Base-by-base conservation (phyloP, 2,888 invertebrate species). In the Cryptocheilus praepositus region DNA sequence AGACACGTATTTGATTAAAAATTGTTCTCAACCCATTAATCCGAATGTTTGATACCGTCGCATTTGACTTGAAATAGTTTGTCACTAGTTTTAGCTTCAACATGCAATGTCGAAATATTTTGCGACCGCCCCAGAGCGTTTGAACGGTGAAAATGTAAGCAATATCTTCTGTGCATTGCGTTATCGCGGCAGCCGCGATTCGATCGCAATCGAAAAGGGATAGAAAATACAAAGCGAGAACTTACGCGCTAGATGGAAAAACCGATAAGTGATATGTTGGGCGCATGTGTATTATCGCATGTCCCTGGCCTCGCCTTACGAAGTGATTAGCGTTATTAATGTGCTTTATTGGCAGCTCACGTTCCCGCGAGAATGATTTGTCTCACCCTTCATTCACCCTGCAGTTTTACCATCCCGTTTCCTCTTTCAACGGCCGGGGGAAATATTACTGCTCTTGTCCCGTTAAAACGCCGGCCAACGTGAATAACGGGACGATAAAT, bases 261-360 rank as follows among this genome's bases (percentile, higher is more conserved):
- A 36, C 36, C 36, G 36, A 36, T 36, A 36, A 36, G 13, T 36
- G 49, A 49, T 49, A 49, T 16, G 16, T 49, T 52, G 45, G 56
- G 36, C 58, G 52, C 15, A 3, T 28, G 22, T 28, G 28, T 53
- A 58, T 68, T 65, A 65, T 62, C 56, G 43, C 36, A 16, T 45
- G 21, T 36, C 28, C 18, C 21, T n/a, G 11, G 44, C 46, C 54
- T 53, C 43, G 62, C 53, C 64, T 61, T 62, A 58, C 44, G 57
- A 58, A 56, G 21, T 58, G 64, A 77, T 76, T 77, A 69, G 62
- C 57, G 63, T 76, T 76, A 77, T 77, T 77, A 76, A 76, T 56
- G 49, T 28, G 51, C 54, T 70, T 67, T 71, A 74, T 70, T 66
- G 71, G 61, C 63, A 62, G 59, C 7, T 21, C 16, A 16, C 36